Base-by-base conservation (phyloP, 2,113 vertebrate species). In the Colinus virginianus region DNA sequence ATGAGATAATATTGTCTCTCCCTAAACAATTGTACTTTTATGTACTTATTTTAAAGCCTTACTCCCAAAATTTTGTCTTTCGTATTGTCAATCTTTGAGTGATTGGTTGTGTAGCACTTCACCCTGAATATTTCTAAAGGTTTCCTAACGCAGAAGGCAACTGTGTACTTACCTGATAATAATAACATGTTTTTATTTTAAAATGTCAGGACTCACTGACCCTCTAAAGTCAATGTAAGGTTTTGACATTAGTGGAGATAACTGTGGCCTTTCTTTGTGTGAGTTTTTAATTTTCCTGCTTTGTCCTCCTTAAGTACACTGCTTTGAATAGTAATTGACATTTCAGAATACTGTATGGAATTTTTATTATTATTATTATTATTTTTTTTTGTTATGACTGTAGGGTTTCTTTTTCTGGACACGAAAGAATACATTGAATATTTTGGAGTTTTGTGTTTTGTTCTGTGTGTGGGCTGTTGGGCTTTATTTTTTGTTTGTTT, bases 91-190 rank as follows among this genome's bases (percentile, higher is more conserved):
- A 62, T 91, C 76, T 78, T 92, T 87, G 85, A 95, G 75, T 94
- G 78, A 59, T 83, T 89, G 71, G 23, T 49, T 75, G 69, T 90
- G 77, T 90, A 96, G 66, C 48, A 53, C 62, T 74, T 93, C 75
- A 77, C 87, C 51, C 13, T 87, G 74, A 82, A 9, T 91, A 86
- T 90, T 42, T 75, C 25, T 94, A 67, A 86, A 95, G 84, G 74
- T 93, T 83, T 94, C 62, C 84, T 92, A 94, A 92, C 74, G 83
- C 56, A 88, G 85, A 90, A 80, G 82, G 82, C 76, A 95, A 48
- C 78, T 93, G 43, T 91, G 23, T 95, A 71, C 82, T 95, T 90
- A 86, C 48, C 42, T 83, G 64, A 70, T 92, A 87, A 85, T 82
- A 93, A 83, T 4, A 86, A 67, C 26, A 6, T 71, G 62, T 46